phyloP scores from a whole-genome alignment of 1,140 invertebrate species.

The Pentalonia nigronervosa region DNA sequence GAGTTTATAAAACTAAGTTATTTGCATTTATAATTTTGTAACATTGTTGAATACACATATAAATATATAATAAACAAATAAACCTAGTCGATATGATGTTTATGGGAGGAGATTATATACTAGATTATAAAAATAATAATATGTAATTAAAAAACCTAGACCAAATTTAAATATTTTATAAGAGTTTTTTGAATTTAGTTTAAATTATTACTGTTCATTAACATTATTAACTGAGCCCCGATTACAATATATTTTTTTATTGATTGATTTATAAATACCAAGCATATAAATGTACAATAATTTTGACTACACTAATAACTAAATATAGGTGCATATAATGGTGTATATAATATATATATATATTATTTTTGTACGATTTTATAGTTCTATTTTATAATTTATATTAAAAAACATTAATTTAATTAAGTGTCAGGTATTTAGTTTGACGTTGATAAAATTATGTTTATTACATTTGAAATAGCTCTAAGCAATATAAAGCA shows the following conservation, averaged over 20 bases:
- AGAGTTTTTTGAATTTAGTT: neutral
- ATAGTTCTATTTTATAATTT: neutral
- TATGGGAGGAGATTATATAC: neutral
- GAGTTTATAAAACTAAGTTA: neutral
- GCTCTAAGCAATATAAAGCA: neutral
- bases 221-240: neutral
- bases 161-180: neutral
- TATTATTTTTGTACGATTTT: neutral
- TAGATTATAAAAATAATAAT: neutral
- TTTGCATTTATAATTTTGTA: neutral
- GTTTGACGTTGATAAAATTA: neutral
- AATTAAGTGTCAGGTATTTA: neutral
- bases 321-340: no score
- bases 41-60: neutral
- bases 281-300: neutral
- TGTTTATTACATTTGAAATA: neutral
- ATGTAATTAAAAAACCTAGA: neutral
- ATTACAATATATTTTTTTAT: neutral
- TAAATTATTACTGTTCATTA: neutral
- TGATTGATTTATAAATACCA: neutral
- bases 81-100: neutral
- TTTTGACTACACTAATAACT: neutral
- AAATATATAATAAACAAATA: constrained; percentile 2
- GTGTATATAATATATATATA: neutral
- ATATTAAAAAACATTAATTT: neutral